These are phyloP conservation scores for Drosophila meridiana DNA, from an alignment of 2,888 invertebrate genomes.

Conservation along the genomic window DNA sequence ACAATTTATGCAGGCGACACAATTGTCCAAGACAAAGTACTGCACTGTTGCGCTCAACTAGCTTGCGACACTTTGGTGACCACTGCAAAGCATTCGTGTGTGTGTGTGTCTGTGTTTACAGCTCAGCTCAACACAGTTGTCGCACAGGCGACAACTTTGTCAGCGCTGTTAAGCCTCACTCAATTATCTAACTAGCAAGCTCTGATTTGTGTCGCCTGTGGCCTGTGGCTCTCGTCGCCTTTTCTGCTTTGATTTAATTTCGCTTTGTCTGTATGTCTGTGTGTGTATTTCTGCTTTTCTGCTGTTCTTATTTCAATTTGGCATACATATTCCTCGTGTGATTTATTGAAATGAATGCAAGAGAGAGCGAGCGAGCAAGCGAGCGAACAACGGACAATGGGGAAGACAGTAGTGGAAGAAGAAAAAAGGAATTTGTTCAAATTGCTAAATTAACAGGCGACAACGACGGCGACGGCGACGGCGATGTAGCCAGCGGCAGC, in stretches of 20 bases:
- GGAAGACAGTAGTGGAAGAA: conserved; percentile 22
- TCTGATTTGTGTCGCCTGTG: conserved; percentile 26
- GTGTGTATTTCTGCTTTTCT: conserved; percentile 19
- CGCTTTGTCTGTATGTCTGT: conserved; percentile 1
- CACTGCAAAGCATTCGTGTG: conserved; percentile 2
- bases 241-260: conserved; percentile 40
- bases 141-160: conserved; percentile 54
- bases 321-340: conserved; percentile 54
- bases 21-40: conserved; percentile 12
- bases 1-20: conserved; percentile 25
- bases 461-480: conserved; percentile 8
- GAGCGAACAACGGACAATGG: conserved; percentile 27
- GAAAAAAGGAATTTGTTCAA: conserved; percentile 62
- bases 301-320: conserved; percentile 38
- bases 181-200: conserved; percentile 6
- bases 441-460: conserved; percentile 73
- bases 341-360: conserved; percentile 70
- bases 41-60: conserved; percentile 1
- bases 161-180: conserved; percentile 10
- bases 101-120: neutral
- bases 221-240: conserved; percentile 2
- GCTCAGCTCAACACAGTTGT: neutral
- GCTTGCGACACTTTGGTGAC: conserved; percentile 10
- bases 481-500: conserved; percentile 31
- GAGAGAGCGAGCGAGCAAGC: conserved; percentile 20